phyloP scores from a whole-genome alignment of 1,140 invertebrate genomes.

The Latrodectus geometricus region DNA sequence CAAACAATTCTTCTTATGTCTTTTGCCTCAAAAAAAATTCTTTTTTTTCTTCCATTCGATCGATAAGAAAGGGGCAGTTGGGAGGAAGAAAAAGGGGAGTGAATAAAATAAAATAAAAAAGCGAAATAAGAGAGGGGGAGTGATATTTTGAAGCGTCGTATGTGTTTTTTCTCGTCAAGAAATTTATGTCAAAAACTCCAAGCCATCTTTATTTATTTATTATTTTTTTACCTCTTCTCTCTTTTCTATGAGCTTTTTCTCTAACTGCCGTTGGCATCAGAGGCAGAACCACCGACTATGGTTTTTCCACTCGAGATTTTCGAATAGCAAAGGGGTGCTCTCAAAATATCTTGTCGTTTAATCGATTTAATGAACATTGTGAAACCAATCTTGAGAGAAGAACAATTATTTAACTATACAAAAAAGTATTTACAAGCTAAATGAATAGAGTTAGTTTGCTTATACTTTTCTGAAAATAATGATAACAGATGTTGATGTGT shows the following conservation, averaged over 20 bases:
- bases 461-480: no score
- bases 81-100: not conserved
- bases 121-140: not conserved
- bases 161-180: constrained; percentile 55
- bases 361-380: no score
- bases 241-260: constrained; percentile 5
- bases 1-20: constrained; percentile 8
- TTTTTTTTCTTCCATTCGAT: constrained; percentile 3
- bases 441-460: no score
- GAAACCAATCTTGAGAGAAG: no score
- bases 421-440: no score
- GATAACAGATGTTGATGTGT: no score
- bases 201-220: constrained; percentile 25
- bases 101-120: not conserved
- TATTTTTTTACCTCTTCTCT: not conserved
- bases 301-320: not conserved
- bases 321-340: not conserved
- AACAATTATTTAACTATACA: no score
- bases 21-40: constrained; percentile 2
- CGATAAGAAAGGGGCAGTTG: not conserved
- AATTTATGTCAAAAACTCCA: constrained; percentile 59
- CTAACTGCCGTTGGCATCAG: not conserved
- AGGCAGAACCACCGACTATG: not conserved
- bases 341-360: not conserved
- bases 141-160: constrained; percentile 51